Evolutionary conservation across 2,888 invertebrate species (phyloP), one percentile per base, ranked within the genome.

Genomic region (Myathropa florea): DNA sequence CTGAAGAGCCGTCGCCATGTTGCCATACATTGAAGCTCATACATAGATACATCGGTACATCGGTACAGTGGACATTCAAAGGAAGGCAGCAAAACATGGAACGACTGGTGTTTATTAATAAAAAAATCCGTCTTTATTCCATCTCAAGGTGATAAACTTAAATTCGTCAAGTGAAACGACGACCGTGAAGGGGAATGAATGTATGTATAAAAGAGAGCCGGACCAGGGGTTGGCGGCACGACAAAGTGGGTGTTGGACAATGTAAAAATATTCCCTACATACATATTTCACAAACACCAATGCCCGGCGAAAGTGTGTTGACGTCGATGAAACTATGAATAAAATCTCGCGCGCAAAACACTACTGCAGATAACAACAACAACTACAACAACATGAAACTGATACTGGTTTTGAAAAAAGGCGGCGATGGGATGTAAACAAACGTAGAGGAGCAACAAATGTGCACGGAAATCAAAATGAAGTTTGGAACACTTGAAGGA

Each of bases 121-220:
- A 65, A 12, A 18, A 10, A 60, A 46, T 76, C 46, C 67, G 30
- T 67, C 24, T 64, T 65, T 75, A 28, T 65, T 65, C 39, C 23
- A 57, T 12, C 30, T 46, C 76, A 76, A 76, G 76, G 76, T 67
- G 30, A 67, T 30, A 60, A 67, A 76, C 76, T 76, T 46, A 60
- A 65, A 57, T 75, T 65, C 57, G 14, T 75, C 64, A 39, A 73
- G 57, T 64, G 55, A 64, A 65, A 57, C 36, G 36, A 18, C 21
- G 39, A 12, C 28, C 57, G 14, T 57, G 57, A n/a, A 24, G 57
- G 57, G 6, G 18, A 46, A 18, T 46, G 46, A 33, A 10, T 18
- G 1, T 18, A 7, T 46, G 10, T 10, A 33, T 0, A 46, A n/a
- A 18, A 10, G 57, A 23, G 57, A 24, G 24, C 2, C 21, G 39